These are phyloP conservation scores for Epizoanthus stellaris DNA, from an alignment of 92 coral and sea anemone genomes.

Conservation along the genomic window DNA sequence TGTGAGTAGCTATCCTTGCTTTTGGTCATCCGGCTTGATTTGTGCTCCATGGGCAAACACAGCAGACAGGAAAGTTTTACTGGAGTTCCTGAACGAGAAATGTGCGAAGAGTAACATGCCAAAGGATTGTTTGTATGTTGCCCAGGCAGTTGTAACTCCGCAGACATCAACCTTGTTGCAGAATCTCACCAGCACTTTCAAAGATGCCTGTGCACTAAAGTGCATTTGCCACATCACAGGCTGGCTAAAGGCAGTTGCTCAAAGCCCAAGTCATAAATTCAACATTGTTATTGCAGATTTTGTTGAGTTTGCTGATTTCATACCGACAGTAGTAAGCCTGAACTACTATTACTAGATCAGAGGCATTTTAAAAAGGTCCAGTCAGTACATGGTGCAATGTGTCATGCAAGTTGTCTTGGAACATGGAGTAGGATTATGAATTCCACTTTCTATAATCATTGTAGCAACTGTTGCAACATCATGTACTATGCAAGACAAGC, in stretches of 20 bases:
- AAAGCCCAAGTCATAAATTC: constrained; percentile 74
- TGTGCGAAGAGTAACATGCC: constrained; percentile 63
- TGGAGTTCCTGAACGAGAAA: constrained; percentile 80
- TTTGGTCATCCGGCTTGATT: constrained; percentile 75
- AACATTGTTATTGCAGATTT: constrained; percentile 87
- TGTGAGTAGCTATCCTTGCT: constrained; percentile 83
- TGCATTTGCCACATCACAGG: constrained; percentile 72
- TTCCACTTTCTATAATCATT: no score
- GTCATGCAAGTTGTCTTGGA: no score
- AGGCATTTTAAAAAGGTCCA: no score
- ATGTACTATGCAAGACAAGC: no score
- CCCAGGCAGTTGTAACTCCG: constrained; percentile 90
- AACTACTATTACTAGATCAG: constrained; percentile 79
- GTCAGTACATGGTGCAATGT: no score
- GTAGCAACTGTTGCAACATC: no score
- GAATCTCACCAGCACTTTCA: constrained; percentile 77
- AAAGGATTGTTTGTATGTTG: constrained; percentile 68
- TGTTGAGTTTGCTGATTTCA: constrained; percentile 92
- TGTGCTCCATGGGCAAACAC: constrained; percentile 92
- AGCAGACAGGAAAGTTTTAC: constrained; percentile 73
- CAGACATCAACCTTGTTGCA: constrained; percentile 87
- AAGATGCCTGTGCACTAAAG: constrained; percentile 75
- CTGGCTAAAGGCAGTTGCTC: constrained; percentile 83
- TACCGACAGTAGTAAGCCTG: constrained; percentile 88
- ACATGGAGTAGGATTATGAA: no score